Conservation (phyloP, 2,888 invertebrate species). For the Sphaeridia pumilis region DNA sequence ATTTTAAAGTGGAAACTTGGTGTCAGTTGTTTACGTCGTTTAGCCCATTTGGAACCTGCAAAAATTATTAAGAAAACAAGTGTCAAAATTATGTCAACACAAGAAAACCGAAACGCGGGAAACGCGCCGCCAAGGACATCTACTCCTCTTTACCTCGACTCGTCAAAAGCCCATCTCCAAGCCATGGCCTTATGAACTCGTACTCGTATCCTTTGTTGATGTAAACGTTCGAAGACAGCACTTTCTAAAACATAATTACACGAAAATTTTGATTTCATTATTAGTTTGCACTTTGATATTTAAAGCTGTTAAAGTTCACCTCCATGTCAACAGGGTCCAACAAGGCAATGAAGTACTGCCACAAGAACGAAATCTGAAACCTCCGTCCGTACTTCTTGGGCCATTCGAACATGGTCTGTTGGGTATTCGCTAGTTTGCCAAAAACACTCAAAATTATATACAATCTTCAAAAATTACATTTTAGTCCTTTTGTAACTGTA, state of each 20-base stretch:
- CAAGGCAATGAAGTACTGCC: neutral
- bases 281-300: no score
- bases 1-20: constrained; percentile 47
- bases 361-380: neutral
- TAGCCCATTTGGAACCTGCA: constrained; percentile 30
- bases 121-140: neutral
- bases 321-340: neutral
- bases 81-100: neutral
- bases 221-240: constrained; percentile 48
- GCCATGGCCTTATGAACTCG: constrained; percentile 48
- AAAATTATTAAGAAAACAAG: constrained; percentile 15
- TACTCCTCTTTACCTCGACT: constrained; percentile 44
- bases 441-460: no score
- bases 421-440: neutral
- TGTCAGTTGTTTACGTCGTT: constrained; percentile 37
- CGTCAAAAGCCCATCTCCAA: constrained; percentile 49
- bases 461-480: no score
- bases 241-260: constrained; percentile 40
- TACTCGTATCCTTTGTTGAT: constrained; percentile 51
- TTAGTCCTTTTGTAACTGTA: neutral
- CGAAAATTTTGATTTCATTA: neutral
- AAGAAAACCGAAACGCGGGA: neutral
- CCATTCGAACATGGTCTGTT: neutral
- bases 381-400: neutral
- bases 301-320: neutral